Evolutionary conservation across 2,113 vertebrate species (phyloP).

Genomic region (Platichthys stellatus): DNA sequence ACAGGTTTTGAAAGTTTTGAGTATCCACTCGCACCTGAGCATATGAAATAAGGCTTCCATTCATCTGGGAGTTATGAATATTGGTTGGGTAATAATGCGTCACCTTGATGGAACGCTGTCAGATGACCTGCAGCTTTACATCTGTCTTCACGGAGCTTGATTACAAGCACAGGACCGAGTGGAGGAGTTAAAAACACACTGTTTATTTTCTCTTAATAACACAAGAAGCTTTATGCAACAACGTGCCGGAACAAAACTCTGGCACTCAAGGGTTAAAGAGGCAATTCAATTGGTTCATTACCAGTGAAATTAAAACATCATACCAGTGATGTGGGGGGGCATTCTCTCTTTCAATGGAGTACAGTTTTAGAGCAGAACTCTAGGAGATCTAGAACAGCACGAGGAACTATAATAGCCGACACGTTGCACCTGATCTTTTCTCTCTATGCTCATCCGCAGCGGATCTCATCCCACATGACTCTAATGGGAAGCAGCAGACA

Average conservation of each 20-base stretch:
- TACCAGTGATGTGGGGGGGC: constrained; percentile 1
- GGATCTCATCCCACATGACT: constrained; percentile 35
- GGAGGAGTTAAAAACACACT: too few species aligned
- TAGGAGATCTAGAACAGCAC: constrained; percentile 4
- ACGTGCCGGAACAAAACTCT: not conserved
- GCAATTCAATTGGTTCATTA: constrained; percentile 51
- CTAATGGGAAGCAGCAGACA: constrained; percentile 48
- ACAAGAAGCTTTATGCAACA: not conserved
- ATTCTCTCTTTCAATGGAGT: constrained; percentile 35
- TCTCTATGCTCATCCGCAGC: constrained; percentile 12
- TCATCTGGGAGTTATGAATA: constrained; percentile 6
- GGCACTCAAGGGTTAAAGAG: constrained; percentile 1
- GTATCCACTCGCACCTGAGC: not conserved
- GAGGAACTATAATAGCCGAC: too few species aligned
- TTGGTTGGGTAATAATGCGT: constrained; percentile 2
- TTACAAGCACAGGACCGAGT: too few species aligned
- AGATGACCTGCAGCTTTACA: not conserved
- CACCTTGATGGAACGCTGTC: not conserved
- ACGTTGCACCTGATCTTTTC: constrained; percentile 12
- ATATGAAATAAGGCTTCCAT: not conserved
- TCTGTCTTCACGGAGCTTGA: too few species aligned
- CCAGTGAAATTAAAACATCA: constrained; percentile 47
- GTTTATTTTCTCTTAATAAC: not conserved
- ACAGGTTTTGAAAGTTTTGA: constrained; percentile 15
- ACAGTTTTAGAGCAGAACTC: constrained; percentile 6